Evolutionary conservation across 2,888 invertebrate genomes (phyloP).

Genomic region (Trichogramma dendrolimi): DNA sequence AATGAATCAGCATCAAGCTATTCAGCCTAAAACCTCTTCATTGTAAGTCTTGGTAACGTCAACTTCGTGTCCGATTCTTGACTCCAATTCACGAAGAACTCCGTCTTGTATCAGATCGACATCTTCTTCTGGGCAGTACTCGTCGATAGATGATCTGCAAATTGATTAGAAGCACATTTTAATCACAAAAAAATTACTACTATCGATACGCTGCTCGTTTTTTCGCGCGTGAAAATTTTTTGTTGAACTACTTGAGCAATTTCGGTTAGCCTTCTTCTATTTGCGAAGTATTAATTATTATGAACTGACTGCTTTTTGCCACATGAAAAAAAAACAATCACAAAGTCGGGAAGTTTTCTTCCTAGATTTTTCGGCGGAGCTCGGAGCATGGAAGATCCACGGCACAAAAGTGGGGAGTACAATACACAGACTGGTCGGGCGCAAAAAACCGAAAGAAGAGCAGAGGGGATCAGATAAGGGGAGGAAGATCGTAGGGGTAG

Average conservation of each 20-base stretch:
- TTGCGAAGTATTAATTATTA: too few species aligned
- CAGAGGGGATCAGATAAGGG: not conserved
- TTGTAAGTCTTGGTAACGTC: conserved; percentile 39
- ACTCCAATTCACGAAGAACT: conserved; percentile 59
- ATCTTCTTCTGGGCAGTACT: conserved; percentile 81
- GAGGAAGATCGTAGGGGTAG: not conserved
- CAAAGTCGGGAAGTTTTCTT: too few species aligned
- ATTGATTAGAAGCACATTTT: too few species aligned
- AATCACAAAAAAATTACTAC: too few species aligned
- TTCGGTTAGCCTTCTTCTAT: too few species aligned
- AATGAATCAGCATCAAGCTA: conserved; percentile 13
- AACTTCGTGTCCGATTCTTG: conserved; percentile 37
- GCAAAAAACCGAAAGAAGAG: conserved; percentile 1
- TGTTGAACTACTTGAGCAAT: too few species aligned
- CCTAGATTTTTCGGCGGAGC: too few species aligned
- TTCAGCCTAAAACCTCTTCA: conserved; percentile 28
- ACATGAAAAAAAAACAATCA: too few species aligned
- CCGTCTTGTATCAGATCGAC: conserved; percentile 74
- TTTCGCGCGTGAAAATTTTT: too few species aligned
- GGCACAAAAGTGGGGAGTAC: not conserved
- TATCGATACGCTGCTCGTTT: too few species aligned
- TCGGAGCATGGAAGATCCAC: not conserved
- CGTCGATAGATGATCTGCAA: conserved; percentile 74
- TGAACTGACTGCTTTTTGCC: too few species aligned
- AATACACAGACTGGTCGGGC: not conserved